Evolutionary conservation across 2,113 vertebrate species (phyloP).

Genomic region (Sebastes fasciatus): DNA sequence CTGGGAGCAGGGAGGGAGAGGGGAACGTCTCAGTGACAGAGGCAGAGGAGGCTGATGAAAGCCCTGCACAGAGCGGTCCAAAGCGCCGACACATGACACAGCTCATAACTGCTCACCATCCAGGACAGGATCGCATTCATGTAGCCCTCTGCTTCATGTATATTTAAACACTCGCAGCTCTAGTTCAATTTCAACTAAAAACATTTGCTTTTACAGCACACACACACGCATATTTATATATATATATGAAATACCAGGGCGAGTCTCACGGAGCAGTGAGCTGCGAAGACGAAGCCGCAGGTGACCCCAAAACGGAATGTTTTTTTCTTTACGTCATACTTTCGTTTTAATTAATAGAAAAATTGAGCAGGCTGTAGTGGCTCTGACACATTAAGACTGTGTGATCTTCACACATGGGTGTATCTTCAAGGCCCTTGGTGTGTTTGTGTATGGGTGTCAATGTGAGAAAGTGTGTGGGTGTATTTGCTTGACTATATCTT

Average conservation of each 20-base stretch:
- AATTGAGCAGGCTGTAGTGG: slow-evolving; percentile 62
- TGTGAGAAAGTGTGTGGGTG: slow-evolving; percentile 79
- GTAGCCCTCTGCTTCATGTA: slow-evolving; percentile 71
- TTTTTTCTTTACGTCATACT: slow-evolving; percentile 34
- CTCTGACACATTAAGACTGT: slow-evolving; percentile 74
- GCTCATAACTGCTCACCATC: slow-evolving; percentile 76
- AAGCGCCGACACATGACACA: slow-evolving; percentile 76
- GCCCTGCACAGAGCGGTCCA: slow-evolving; percentile 61
- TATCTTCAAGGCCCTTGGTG: slow-evolving; percentile 77
- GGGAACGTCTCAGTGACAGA: slow-evolving; percentile 71
- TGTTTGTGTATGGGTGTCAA: slow-evolving; percentile 78
- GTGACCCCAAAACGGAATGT: slow-evolving; percentile 47
- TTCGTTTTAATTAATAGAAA: slow-evolving; percentile 60
- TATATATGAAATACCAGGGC: background rate
- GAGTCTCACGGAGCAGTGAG: slow-evolving; percentile 5
- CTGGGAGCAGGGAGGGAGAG: slow-evolving; percentile 62
- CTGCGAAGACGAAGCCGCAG: background rate
- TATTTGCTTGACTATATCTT: slow-evolving; percentile 82
- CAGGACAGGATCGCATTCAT: slow-evolving; percentile 68
- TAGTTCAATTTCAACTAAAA: slow-evolving; percentile 56
- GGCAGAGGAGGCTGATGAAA: slow-evolving; percentile 74
- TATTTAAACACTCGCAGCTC: slow-evolving; percentile 73
- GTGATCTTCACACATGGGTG: slow-evolving; percentile 77
- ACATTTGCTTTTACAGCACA: background rate
- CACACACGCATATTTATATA: background rate